Evolutionary conservation across 1,140 invertebrate species (phyloP).

Genomic region (Branchinecta lindahli): DNA sequence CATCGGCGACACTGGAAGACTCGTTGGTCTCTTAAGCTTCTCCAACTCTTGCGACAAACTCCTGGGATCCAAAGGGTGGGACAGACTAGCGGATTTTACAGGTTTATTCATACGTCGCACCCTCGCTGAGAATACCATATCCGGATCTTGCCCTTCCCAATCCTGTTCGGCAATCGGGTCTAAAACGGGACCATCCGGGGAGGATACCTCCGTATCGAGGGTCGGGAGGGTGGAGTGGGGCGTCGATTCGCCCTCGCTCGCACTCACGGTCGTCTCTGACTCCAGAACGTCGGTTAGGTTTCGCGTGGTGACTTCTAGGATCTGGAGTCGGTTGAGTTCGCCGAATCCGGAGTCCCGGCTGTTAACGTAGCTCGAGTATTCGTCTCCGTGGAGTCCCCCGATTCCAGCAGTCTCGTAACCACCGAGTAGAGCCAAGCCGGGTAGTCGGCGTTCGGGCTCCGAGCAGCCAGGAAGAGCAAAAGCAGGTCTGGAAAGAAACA

Average conservation of each 20-base stretch:
- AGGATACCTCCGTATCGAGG: neutral
- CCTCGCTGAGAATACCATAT: neutral
- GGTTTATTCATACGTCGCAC: neutral
- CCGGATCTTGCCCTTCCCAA: neutral
- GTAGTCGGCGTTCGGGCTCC: too few relatives aligned
- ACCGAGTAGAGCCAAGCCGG: too few relatives aligned
- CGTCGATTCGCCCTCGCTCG: neutral
- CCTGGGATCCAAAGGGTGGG: neutral
- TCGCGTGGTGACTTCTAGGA: neutral
- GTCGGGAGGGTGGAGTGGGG: neutral
- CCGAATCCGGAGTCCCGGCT: neutral
- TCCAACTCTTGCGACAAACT: constrained; percentile 1
- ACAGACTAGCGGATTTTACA: neutral
- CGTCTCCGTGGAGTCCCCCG: neutral
- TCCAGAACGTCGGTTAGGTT: constrained; percentile 1
- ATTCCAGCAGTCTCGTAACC: neutral
- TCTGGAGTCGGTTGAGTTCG: neutral
- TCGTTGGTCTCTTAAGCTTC: neutral
- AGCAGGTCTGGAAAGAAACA: neutral
- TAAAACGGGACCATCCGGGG: neutral
- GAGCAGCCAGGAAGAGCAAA: neutral
- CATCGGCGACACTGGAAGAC: neutral
- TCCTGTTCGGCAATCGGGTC: neutral
- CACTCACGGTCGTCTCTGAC: neutral
- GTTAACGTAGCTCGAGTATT: neutral